Evolutionary conservation across 1,140 invertebrate genomes (phyloP).

Genomic region (Hylaeus anthracinus): DNA sequence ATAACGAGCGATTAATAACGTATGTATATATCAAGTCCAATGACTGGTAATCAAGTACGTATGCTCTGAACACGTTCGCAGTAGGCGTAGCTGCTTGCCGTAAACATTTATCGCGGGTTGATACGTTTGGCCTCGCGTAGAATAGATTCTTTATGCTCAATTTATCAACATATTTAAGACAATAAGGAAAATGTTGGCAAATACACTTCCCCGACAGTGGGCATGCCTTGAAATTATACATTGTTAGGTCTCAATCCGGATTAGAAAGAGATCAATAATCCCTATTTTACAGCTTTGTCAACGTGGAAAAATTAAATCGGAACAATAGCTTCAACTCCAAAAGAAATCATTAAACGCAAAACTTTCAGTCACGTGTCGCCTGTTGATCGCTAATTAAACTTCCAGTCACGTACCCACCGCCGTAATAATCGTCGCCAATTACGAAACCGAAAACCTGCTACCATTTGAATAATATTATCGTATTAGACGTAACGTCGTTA

Average conservation of each 20-base stretch:
- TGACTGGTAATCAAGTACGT: slow-evolving; percentile 8
- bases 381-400: no score
- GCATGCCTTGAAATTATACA: no score
- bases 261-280: no score
- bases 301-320: no score
- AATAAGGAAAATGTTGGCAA: no score
- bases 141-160: neutral
- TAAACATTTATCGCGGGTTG: neutral
- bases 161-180: neutral
- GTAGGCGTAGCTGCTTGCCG: slow-evolving; percentile 14
- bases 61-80: neutral
- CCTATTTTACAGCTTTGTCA: no score
- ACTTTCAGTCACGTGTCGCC: no score
- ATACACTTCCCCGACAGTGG: no score
- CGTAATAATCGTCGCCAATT: neutral
- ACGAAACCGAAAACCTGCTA: neutral
- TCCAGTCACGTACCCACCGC: no score
- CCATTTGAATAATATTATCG: neutral
- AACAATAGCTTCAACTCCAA: no score
- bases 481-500: neutral
- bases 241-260: no score
- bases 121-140: neutral
- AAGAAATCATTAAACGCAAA: no score
- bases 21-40: neutral
- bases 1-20: slow-evolving; percentile 8